Conservation (phyloP, 2,888 invertebrate species). For the Troilus luridus region DNA sequence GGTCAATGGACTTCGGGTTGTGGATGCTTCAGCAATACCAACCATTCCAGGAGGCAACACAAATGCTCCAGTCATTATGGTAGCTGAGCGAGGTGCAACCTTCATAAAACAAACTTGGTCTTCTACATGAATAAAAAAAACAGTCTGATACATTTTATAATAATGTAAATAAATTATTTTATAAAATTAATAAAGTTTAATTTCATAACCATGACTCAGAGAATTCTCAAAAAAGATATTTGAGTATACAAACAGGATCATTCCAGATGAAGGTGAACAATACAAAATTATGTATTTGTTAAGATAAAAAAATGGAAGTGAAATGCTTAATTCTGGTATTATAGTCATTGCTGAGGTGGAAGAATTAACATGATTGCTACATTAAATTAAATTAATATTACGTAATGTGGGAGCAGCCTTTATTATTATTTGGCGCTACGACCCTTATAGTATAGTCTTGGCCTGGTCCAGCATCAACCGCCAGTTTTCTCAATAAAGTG, state of each 20-base stretch:
- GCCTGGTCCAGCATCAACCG: no score
- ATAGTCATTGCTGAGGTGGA: no score
- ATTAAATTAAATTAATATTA: no score
- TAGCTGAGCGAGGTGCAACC: slow-evolving; percentile 67
- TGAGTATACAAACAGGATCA: neutral
- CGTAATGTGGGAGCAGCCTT: no score
- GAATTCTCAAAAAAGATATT: neutral
- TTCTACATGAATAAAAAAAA: neutral
- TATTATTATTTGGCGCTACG: no score
- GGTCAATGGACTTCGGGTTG: slow-evolving; percentile 67
- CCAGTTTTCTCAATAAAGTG: no score
- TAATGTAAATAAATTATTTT: slow-evolving; percentile 3
- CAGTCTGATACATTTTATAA: neutral
- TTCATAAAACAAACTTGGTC: slow-evolving; percentile 42
- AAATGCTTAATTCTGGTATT: no score
- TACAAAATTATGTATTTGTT: no score
- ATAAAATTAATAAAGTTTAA: neutral
- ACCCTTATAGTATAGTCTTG: no score
- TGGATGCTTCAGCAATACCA: slow-evolving; percentile 69
- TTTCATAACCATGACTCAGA: neutral
- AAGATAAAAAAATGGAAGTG: no score
- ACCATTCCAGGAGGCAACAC: slow-evolving; percentile 67
- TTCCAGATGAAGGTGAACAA: neutral
- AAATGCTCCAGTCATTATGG: slow-evolving; percentile 68
- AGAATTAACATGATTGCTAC: no score